Evolutionary conservation across 2,797 vertebrate genomes (phyloP).

Genomic region (Betta splendens): DNA sequence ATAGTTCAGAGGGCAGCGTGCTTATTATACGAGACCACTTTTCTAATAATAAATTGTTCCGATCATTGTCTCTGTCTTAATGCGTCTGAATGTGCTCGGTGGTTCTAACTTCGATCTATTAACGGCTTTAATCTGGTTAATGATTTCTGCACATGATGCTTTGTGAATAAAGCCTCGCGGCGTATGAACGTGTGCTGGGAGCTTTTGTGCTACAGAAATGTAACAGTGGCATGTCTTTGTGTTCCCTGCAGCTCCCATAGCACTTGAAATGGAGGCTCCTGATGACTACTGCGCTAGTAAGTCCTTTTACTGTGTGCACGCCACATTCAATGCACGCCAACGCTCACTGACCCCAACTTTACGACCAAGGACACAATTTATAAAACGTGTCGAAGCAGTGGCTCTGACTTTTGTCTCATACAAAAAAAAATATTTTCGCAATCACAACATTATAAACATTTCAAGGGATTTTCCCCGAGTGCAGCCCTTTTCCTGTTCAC

Average conservation of each 20-base stretch:
- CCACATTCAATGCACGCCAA: constrained; percentile 1
- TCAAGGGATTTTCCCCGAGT: constrained; percentile 71
- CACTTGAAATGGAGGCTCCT: constrained; percentile 80
- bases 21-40: constrained; percentile 32
- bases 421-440: constrained; percentile 37
- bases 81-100: background rate
- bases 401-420: background rate
- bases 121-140: background rate
- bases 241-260: constrained; percentile 86
- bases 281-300: constrained; percentile 80
- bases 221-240: constrained; percentile 22
- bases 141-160: background rate
- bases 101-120: background rate
- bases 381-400: background rate
- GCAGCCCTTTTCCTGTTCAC: constrained; percentile 71
- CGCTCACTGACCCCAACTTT: constrained; percentile 4
- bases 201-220: background rate
- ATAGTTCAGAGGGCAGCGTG: constrained; percentile 22
- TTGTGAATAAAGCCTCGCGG: background rate
- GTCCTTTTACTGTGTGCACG: constrained; percentile 42
- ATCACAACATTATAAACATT: constrained; percentile 53
- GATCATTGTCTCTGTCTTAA: constrained; percentile 2
- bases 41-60: constrained; percentile 27
- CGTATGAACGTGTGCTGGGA: background rate
- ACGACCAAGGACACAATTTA: background rate